phyloP scores from a whole-genome alignment of 2,113 vertebrate species.

The Phalacrocorax carbo region DNA sequence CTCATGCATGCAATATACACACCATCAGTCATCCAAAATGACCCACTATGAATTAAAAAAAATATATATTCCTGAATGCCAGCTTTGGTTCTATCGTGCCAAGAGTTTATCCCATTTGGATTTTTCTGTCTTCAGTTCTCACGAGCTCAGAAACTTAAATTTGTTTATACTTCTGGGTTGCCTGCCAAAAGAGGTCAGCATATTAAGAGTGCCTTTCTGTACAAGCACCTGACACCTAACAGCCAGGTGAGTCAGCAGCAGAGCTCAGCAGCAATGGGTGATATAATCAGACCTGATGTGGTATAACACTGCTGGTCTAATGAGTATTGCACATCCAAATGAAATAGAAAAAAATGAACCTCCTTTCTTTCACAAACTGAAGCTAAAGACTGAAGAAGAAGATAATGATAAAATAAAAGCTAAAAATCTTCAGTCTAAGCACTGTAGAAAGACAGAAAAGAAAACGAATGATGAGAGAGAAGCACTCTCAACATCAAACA shows the following conservation, averaged over 20 bases:
- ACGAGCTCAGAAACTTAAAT: neutral
- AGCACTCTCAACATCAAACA: neutral
- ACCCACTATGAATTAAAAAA: neutral
- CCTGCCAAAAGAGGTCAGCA: neutral
- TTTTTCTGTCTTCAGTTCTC: neutral
- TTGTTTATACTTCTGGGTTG: neutral
- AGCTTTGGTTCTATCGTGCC: neutral
- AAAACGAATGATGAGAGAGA: neutral
- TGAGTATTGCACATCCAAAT: neutral
- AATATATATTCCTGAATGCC: neutral
- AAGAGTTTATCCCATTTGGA: neutral
- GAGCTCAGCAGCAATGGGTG: neutral
- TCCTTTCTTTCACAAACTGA: neutral
- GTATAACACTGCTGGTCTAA: neutral
- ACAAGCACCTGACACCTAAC: neutral
- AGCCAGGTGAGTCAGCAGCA: constrained; percentile 13
- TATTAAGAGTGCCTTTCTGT: neutral
- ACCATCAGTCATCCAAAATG: neutral
- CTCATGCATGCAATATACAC: neutral
- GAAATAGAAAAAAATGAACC: neutral
- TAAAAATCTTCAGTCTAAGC: neutral
- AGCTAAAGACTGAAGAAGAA: neutral
- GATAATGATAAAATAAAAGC: neutral
- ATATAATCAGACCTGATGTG: neutral
- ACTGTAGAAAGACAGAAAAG: neutral